Evolutionary conservation across 2,797 vertebrate species (phyloP).

Genomic region (Leptodactylus fallax): DNA sequence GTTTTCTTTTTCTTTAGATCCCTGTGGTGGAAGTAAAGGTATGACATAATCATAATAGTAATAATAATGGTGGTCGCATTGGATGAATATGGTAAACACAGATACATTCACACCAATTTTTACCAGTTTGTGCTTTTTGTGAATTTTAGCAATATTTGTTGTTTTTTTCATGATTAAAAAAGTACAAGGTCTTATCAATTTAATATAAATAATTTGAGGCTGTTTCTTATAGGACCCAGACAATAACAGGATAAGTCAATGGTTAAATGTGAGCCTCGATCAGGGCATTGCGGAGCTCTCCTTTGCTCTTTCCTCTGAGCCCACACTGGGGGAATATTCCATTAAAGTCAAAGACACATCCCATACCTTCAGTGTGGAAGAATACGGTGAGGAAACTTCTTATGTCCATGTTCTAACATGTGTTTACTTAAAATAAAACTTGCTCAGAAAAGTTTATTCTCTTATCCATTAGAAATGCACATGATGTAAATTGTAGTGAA

Average conservation of each 20-base stretch:
- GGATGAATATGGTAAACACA: too few relatives aligned
- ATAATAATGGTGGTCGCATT: too few relatives aligned
- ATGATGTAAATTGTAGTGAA: too few relatives aligned
- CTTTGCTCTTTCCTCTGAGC: neutral
- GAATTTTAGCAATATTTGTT: neutral
- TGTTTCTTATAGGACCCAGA: conserved; percentile 23
- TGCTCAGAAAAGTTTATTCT: too few relatives aligned
- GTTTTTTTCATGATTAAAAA: too few relatives aligned
- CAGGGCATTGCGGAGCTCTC: neutral
- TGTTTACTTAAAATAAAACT: too few relatives aligned
- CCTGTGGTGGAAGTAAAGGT: conserved; percentile 51
- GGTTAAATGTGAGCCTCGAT: conserved; percentile 35
- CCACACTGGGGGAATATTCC: neutral
- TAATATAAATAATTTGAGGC: neutral
- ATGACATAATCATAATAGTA: neutral
- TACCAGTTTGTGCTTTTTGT: too few relatives aligned
- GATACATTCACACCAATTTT: too few relatives aligned
- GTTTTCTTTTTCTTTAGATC: conserved; percentile 24
- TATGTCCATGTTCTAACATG: neutral
- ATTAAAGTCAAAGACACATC: neutral
- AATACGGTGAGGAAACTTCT: neutral
- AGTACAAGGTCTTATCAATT: neutral
- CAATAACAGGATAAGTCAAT: conserved; percentile 38
- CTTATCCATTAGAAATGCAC: too few relatives aligned
- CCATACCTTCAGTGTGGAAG: neutral